Conservation (phyloP, 2,113 vertebrate species). For the Melanostigma gelatinosum region DNA sequence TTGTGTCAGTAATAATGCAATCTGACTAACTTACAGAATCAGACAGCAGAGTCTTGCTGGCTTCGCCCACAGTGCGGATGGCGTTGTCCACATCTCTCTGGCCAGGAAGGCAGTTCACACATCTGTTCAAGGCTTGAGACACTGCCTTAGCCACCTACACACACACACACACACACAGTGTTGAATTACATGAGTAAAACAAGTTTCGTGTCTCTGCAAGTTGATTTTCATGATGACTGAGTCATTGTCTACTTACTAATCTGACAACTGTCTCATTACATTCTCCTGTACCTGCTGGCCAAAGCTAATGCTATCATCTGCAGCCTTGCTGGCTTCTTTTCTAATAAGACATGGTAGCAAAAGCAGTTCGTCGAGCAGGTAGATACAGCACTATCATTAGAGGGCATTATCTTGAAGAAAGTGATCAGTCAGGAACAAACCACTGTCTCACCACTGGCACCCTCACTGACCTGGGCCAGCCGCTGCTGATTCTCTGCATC, state of each 20-base stretch:
- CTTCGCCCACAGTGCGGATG: conserved; percentile 92
- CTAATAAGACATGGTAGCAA: not conserved
- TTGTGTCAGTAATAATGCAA: not conserved
- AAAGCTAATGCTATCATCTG: not conserved
- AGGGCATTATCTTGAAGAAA: not conserved
- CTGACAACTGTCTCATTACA: not conserved
- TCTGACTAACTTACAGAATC: conserved; percentile 84
- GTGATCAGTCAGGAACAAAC: not conserved
- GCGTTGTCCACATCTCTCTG: conserved; percentile 97
- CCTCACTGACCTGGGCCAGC: conserved; percentile 88
- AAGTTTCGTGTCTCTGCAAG: not conserved
- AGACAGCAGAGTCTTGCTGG: conserved; percentile 92
- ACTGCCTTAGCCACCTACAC: conserved; percentile 95
- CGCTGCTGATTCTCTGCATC: conserved; percentile 95
- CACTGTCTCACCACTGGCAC: not conserved
- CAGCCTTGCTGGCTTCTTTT: not conserved
- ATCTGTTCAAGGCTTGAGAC: conserved; percentile 93
- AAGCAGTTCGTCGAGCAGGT: not conserved
- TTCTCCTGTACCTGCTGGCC: not conserved
- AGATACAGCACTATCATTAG: too few species aligned
- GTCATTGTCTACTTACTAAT: not conserved
- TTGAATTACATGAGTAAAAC: not conserved
- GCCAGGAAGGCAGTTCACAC: conserved; percentile 94
- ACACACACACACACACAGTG: conserved; percentile 27
- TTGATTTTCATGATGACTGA: not conserved